Evolutionary conservation across 2,888 invertebrate genomes (phyloP).

Genomic region (Phyllotreta cruciferae): DNA sequence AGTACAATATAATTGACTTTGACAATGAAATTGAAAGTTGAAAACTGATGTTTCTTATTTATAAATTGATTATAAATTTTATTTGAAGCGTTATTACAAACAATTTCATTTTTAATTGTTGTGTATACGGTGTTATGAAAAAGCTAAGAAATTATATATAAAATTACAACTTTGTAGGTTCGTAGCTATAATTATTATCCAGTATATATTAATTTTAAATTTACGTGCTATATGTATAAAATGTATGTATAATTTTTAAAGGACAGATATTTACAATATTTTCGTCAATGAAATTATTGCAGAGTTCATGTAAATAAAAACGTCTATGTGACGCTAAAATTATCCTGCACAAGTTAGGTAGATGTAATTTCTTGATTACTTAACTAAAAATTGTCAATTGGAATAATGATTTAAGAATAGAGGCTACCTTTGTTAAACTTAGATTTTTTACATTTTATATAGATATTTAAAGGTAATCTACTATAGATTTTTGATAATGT

Average conservation of each 20-base stretch:
- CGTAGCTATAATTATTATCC: neutral
- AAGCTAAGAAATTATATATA: neutral
- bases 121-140: slow-evolving; percentile 2
- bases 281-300: slow-evolving; percentile 15
- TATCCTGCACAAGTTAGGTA: neutral
- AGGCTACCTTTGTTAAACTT: too few species aligned
- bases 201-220: slow-evolving; percentile 8
- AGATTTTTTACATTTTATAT: too few species aligned
- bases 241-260: neutral
- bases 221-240: slow-evolving; percentile 7
- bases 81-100: neutral
- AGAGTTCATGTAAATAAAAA: slow-evolving; percentile 16
- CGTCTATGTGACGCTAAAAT: neutral
- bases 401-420: too few species aligned
- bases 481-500: too few species aligned
- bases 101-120: neutral
- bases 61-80: slow-evolving; percentile 1
- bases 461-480: too few species aligned
- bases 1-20: slow-evolving; percentile 28
- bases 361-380: too few species aligned
- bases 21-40: slow-evolving; percentile 22
- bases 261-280: slow-evolving; percentile 9
- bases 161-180: neutral
- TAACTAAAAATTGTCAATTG: too few species aligned
- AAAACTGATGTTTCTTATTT: slow-evolving; percentile 5